phyloP scores from a whole-genome alignment of 2,888 invertebrate species.

The Eucera pruinosa region DNA sequence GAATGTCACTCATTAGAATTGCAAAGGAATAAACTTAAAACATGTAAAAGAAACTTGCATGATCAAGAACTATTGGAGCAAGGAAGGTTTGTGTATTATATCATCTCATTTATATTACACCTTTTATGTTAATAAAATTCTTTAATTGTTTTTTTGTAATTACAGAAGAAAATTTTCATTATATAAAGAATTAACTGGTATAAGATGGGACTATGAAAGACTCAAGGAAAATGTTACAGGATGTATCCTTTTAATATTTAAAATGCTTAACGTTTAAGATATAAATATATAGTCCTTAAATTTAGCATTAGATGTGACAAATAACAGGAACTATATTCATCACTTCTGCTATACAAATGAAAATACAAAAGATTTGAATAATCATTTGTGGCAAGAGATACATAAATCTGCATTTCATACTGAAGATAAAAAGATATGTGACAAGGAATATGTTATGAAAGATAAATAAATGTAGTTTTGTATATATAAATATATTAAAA shows the following conservation, averaged over 20 bases:
- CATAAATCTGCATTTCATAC: constrained; percentile 48
- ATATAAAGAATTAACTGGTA: constrained; percentile 69
- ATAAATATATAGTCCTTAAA: constrained; percentile 21
- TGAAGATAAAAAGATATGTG: constrained; percentile 11
- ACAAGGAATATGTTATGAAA: constrained; percentile 64
- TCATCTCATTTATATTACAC: constrained; percentile 4
- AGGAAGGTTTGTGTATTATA: constrained; percentile 61
- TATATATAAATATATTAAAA: constrained; percentile 6
- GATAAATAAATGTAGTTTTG: constrained; percentile 59
- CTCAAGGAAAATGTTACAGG: constrained; percentile 59
- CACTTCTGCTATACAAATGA: constrained; percentile 65
- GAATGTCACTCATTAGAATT: constrained; percentile 58
- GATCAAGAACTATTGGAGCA: constrained; percentile 64
- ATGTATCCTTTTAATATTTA: constrained; percentile 66
- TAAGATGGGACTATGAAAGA: constrained; percentile 69
- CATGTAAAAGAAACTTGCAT: constrained; percentile 54
- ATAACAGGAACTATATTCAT: constrained; percentile 69
- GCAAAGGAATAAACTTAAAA: constrained; percentile 58
- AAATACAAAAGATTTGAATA: constrained; percentile 51
- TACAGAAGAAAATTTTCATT: constrained; percentile 65
- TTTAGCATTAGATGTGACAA: constrained; percentile 66
- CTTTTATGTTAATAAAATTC: neutral
- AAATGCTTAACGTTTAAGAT: neutral
- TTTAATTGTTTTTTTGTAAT: constrained; percentile 22
- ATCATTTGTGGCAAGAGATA: constrained; percentile 73